These are phyloP conservation scores for Pristionchus maxplancki DNA, from an alignment of 2,888 invertebrate species.

Conservation along the genomic window DNA sequence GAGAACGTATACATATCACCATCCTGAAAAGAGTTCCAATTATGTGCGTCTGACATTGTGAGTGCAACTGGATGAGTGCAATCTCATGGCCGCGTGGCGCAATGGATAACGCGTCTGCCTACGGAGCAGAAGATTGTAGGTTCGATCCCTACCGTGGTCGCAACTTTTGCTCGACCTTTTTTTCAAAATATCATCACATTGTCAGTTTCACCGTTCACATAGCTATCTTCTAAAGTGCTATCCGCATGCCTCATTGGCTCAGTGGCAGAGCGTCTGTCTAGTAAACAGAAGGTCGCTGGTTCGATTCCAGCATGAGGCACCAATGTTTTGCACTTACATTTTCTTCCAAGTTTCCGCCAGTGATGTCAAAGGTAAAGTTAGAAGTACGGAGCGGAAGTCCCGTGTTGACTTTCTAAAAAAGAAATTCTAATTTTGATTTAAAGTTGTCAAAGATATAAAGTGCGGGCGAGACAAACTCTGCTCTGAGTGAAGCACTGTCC, in stretches of 20 bases:
- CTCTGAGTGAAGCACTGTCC: conserved; percentile 78
- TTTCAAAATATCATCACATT: not conserved
- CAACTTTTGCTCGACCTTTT: not conserved
- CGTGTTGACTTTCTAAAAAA: conserved; percentile 45
- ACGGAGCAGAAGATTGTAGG: conserved; percentile 78
- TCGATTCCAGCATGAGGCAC: conserved; percentile 71
- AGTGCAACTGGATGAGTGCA: not conserved
- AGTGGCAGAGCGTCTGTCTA: conserved; percentile 72
- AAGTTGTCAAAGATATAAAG: not conserved
- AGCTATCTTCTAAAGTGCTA: not conserved
- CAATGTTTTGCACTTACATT: not conserved
- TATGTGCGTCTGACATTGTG: no score
- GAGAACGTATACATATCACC: conserved; percentile 56
- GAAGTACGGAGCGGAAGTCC: conserved; percentile 53
- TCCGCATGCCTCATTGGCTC: conserved; percentile 63
- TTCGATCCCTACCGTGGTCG: conserved; percentile 75
- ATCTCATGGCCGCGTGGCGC: conserved; percentile 57
- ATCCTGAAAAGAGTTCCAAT: not conserved
- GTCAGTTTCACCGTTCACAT: not conserved
- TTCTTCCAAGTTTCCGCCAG: conserved; percentile 57
- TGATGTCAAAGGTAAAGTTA: conserved; percentile 57
- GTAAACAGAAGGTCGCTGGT: conserved; percentile 72
- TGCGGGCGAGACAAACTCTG: conserved; percentile 50
- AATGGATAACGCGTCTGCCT: conserved; percentile 75
- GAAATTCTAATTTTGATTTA: no score